A percentile compares a stretch with the other conserved stretches of the same genome.
Conservation (phyloP, 2,888 invertebrate genomes). For the Scaptomyza tumidula region DNA sequence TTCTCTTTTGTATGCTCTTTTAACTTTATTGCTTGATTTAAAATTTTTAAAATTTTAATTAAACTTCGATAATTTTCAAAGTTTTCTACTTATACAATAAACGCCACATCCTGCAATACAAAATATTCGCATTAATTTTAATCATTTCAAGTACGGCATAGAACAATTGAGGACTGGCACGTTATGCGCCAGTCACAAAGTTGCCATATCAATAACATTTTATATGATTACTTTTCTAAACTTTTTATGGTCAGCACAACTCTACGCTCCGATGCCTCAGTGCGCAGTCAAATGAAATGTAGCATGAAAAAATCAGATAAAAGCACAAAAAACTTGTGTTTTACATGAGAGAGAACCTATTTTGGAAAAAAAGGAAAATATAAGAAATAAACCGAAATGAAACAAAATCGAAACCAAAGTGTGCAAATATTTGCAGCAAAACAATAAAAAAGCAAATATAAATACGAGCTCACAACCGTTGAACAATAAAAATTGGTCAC, state of each 20-base stretch:
- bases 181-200: constrained; percentile 28
- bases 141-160: constrained; percentile 58
- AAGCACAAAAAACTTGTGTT: constrained; percentile 49
- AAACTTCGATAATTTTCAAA: not conserved
- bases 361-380: constrained; percentile 1
- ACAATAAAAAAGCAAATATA: constrained; percentile 45
- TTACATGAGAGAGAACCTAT: constrained; percentile 20
- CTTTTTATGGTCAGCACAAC: constrained; percentile 64
- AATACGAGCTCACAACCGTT: constrained; percentile 56
- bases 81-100: not conserved
- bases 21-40: too few species aligned
- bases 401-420: constrained; percentile 44
- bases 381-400: constrained; percentile 14
- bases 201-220: constrained; percentile 75
- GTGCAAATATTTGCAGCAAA: constrained; percentile 68
- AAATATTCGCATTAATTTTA: constrained; percentile 55
- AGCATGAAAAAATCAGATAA: constrained; percentile 56
- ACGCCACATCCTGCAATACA: not conserved
- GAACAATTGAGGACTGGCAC: constrained; percentile 2
- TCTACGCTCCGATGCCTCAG: constrained; percentile 41
- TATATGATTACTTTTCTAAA: constrained; percentile 79
- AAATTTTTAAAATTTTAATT: not conserved
- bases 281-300: constrained; percentile 67
- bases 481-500: constrained; percentile 78
- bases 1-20: too few species aligned